phyloP scores from a whole-genome alignment of 2,888 invertebrate genomes.

The Serripes groenlandicus region DNA sequence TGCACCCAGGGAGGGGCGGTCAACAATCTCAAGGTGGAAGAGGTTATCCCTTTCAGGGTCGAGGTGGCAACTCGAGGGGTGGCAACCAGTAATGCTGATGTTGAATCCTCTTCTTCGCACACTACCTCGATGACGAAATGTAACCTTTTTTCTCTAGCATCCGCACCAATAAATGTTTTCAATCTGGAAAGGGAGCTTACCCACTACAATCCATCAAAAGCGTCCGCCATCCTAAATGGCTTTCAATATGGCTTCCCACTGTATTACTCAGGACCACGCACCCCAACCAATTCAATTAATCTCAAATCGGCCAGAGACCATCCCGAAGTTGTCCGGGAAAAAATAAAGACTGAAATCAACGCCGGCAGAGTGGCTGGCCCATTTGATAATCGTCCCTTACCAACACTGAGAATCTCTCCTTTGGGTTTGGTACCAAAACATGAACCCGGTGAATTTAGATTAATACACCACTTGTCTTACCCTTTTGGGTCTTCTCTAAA shows the following conservation, averaged over 20 bases:
- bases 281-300: constrained; percentile 39
- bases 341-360: constrained; percentile 25
- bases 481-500: constrained; percentile 40
- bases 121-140: too few species aligned
- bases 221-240: constrained; percentile 19
- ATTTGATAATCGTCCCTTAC: constrained; percentile 12
- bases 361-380: constrained; percentile 35
- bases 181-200: too few species aligned
- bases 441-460: constrained; percentile 27
- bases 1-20: too few species aligned
- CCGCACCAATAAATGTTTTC: too few species aligned
- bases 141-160: too few species aligned
- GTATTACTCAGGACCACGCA: constrained; percentile 35
- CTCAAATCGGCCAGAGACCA: constrained; percentile 38
- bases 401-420: constrained; percentile 27
- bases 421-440: constrained; percentile 49
- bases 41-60: too few species aligned
- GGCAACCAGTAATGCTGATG: too few species aligned
- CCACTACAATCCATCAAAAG: too few species aligned
- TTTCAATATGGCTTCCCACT: constrained; percentile 44
- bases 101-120: too few species aligned
- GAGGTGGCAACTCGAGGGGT: too few species aligned
- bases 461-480: constrained; percentile 56
- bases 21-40: too few species aligned
- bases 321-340: constrained; percentile 17